Evolutionary conservation across 1,140 invertebrate genomes (phyloP), one percentile per base, ranked within the genome.

Genomic region (Saccostrea echinata): DNA sequence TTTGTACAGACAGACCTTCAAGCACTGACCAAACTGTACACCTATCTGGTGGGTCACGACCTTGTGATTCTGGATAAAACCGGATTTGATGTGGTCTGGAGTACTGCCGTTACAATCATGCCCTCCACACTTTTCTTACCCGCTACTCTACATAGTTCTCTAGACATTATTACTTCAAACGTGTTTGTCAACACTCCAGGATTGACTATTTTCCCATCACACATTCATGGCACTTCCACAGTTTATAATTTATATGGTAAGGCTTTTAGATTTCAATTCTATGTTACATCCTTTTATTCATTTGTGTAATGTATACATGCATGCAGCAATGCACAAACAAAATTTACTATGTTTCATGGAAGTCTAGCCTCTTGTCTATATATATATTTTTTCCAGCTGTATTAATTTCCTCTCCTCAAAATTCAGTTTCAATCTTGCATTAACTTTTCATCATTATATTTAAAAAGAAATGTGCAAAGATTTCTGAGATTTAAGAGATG

Each of bases 201-300:
- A 6, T 64, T 84, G n/a, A 84, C 84, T 1, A 51, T 61, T 18
- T 68, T 68, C 16, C 84, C 71, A 12, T 27, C 27, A 43, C 71
- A 80, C n/a, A 64, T 71, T 76, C n/a, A 64, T 1, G 88, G 86
- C 18, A 87, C 88, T 27, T 81, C 86, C 11, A 89, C 88, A 24
- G 84, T 87, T 21, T 89, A 89, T 83, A 76, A 85, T 68, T 33
- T 87, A 12, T 87, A 89, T 83, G 88, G 88, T 89, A 83, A 43
- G 88, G 43, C 43, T 43, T 43, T 43, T 43, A 43, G 35, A 43
- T 43, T 43, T 43, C 35, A 43, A 6, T 43, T 43, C 35, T 43
- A 43, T 43, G 6, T 43, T 43, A 43, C 6, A 43, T 3, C 6
- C n/a, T n/a, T n/a, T n/a, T n/a, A n/a, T n/a, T n/a, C n/a, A n/a